Conservation (phyloP, 2,888 invertebrate genomes). For the Oxytorus armatus region DNA sequence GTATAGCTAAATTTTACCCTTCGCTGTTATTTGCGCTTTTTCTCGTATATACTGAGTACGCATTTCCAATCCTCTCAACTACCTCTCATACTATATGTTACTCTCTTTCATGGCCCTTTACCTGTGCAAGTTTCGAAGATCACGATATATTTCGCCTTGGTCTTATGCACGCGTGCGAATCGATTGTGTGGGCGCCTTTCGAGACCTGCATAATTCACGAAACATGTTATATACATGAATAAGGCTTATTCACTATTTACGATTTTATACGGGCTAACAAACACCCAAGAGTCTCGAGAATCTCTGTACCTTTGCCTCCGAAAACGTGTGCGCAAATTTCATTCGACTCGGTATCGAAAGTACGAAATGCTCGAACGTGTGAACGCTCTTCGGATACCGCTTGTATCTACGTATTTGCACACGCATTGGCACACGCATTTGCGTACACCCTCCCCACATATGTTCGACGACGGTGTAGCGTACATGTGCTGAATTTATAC, state of each 20-base stretch:
- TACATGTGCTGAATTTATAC: slow-evolving; percentile 11
- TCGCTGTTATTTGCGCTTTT: slow-evolving; percentile 17
- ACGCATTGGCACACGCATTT: slow-evolving; percentile 24
- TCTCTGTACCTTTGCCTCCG: not conserved
- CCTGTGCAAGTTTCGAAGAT: not conserved
- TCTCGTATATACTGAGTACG: slow-evolving; percentile 21
- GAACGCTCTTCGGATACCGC: slow-evolving; percentile 1
- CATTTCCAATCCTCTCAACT: not conserved
- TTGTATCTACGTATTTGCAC: slow-evolving; percentile 22
- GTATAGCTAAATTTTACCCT: slow-evolving; percentile 51
- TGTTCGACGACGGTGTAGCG: not conserved
- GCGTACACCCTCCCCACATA: not conserved
- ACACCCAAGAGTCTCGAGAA: slow-evolving; percentile 49
- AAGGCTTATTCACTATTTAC: slow-evolving; percentile 63
- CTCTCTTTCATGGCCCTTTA: slow-evolving; percentile 24
- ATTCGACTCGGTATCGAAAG: slow-evolving; percentile 3
- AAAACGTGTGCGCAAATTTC: slow-evolving; percentile 32
- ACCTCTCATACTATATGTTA: slow-evolving; percentile 6
- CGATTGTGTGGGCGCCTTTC: slow-evolving; percentile 7
- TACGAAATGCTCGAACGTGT: slow-evolving; percentile 13
- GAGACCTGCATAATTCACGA: not conserved
- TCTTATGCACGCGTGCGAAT: slow-evolving; percentile 29
- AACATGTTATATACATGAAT: not conserved
- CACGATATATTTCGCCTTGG: slow-evolving; percentile 10
- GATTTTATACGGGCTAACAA: slow-evolving; percentile 40